Conservation (phyloP, 2,797 vertebrate species). For the Schizopygopsis malacanthus region DNA sequence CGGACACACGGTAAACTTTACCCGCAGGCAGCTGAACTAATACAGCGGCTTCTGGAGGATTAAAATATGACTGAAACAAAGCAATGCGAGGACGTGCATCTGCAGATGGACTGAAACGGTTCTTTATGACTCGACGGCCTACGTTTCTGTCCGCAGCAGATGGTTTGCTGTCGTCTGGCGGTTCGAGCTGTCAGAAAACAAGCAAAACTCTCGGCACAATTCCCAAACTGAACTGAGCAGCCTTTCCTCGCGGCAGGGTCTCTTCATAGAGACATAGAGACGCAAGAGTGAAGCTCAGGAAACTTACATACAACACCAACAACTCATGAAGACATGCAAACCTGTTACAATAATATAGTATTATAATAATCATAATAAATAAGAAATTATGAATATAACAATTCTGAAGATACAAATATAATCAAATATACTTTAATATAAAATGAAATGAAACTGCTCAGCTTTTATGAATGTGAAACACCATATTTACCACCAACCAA, state of each 20-base stretch:
- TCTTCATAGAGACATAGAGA: not conserved
- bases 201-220: conserved; percentile 19
- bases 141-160: conserved; percentile 36
- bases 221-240: conserved; percentile 27
- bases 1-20: not conserved
- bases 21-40: conserved; percentile 6
- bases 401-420: too few species aligned
- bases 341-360: too few species aligned
- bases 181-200: conserved; percentile 34
- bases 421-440: not conserved
- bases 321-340: not conserved
- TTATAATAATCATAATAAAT: too few species aligned
- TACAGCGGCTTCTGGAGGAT: not conserved
- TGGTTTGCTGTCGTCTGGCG: conserved; percentile 22
- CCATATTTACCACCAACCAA: too few species aligned
- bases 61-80: not conserved
- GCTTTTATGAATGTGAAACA: too few species aligned
- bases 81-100: not conserved
- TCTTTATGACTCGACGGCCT: conserved; percentile 30
- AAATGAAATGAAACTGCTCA: not conserved
- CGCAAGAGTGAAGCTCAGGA: not conserved
- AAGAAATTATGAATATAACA: too few species aligned
- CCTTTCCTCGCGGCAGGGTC: conserved; percentile 9
- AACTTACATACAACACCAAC: not conserved
- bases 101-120: conserved; percentile 5